These are phyloP conservation scores for Strix uralensis DNA, from an alignment of 2,113 vertebrate species.

Conservation along the genomic window DNA sequence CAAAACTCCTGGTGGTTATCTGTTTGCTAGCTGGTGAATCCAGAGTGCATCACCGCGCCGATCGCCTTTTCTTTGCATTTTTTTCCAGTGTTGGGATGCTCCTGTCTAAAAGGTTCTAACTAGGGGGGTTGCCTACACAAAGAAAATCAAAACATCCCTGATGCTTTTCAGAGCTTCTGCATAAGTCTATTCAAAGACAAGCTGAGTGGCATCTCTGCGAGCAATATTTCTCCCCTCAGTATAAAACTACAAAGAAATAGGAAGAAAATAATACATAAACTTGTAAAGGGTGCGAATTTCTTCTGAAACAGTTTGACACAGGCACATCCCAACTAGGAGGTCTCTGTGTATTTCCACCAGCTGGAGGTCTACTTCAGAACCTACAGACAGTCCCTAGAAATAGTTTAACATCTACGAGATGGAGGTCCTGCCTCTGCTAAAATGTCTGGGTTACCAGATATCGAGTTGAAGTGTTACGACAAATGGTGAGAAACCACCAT, in stretches of 20 bases:
- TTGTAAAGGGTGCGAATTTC: accelerated
- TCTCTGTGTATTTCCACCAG: background rate
- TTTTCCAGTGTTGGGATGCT: background rate
- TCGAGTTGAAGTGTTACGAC: accelerated
- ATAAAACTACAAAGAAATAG: background rate
- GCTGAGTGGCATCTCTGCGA: background rate
- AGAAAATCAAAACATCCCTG: background rate
- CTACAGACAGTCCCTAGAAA: background rate
- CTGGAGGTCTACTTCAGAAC: background rate
- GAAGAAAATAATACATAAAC: background rate
- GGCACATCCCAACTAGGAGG: background rate
- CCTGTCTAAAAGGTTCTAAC: accelerated
- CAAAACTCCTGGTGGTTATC: background rate
- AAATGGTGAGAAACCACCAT: background rate
- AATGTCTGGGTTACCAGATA: background rate
- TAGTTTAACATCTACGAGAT: accelerated
- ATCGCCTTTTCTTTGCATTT: accelerated
- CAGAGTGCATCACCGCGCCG: accelerated
- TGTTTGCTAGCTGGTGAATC: background rate
- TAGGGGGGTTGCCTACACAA: background rate
- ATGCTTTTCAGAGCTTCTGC: background rate
- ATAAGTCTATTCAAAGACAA: background rate
- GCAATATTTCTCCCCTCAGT: background rate
- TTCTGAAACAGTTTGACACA: background rate
- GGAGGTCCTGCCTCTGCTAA: background rate